Conservation (phyloP, 2,888 invertebrate genomes). For the Patella ulyssiponensis region DNA sequence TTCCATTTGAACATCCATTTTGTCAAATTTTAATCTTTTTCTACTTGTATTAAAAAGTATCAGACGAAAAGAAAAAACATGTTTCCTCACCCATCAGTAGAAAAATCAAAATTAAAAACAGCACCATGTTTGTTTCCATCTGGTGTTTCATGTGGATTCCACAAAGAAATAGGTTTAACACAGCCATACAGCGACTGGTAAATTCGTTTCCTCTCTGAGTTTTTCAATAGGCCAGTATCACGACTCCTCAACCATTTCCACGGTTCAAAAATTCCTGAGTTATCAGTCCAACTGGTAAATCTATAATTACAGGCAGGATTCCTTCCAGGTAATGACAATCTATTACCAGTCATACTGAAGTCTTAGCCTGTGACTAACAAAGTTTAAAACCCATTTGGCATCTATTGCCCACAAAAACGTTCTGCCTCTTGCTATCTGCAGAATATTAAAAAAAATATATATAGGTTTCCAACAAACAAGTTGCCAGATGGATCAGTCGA, state of each 20-base stretch:
- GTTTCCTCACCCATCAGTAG: slow-evolving; percentile 62
- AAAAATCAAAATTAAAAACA: slow-evolving; percentile 67
- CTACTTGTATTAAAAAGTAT: slow-evolving; percentile 80
- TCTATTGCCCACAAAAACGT: too few relatives aligned
- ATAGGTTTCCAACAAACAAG: too few relatives aligned
- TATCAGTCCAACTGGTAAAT: neutral
- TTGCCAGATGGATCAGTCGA: too few relatives aligned
- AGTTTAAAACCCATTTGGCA: too few relatives aligned
- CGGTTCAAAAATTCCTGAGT: slow-evolving; percentile 16
- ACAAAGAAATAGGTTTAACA: slow-evolving; percentile 49
- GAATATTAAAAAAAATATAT: too few relatives aligned
- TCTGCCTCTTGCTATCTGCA: too few relatives aligned
- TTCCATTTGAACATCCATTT: neutral
- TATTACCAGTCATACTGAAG: too few relatives aligned
- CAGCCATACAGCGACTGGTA: slow-evolving; percentile 75
- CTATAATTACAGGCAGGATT: neutral
- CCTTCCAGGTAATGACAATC: neutral
- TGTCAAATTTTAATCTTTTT: neutral
- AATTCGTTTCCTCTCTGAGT: slow-evolving; percentile 81
- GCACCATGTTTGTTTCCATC: slow-evolving; percentile 61
- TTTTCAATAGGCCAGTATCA: slow-evolving; percentile 48
- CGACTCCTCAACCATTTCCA: slow-evolving; percentile 40
- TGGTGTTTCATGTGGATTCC: slow-evolving; percentile 56
- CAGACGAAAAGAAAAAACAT: too few relatives aligned
- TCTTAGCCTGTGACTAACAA: too few relatives aligned